Evolutionary conservation across 2,888 invertebrate species (phyloP), one percentile per base, ranked within the genome.

Genomic region (Stictocephala bisonia): DNA sequence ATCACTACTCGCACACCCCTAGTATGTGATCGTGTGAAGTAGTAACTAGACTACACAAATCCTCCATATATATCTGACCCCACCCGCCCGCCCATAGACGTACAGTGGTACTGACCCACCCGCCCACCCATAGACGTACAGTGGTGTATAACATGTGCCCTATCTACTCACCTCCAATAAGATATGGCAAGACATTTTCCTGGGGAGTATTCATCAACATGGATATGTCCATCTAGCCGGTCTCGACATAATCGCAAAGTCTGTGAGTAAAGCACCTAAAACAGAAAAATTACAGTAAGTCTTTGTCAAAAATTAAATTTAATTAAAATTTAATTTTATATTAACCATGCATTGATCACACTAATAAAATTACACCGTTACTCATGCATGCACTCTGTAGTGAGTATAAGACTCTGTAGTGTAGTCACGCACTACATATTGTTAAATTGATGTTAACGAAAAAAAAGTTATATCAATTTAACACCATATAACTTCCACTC

Each of bases 111-210:
- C n/a, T n/a, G n/a, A n/a, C n/a, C n/a, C n/a, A n/a, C n/a, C n/a
- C n/a, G n/a, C n/a, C n/a, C n/a, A n/a, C n/a, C n/a, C n/a, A n/a
- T n/a, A n/a, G n/a, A n/a, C n/a, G n/a, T n/a, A n/a, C n/a, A n/a
- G n/a, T 15, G 9, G n/a, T 9, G 6, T 9, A 35, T 13, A 56
- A 56, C 9, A 56, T 35, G 35, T 35, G 35, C 3, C 20, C 2
- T 51, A n/a, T 22, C 44, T 27, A 78, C 76, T 80, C 83, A 91
- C 91, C 95, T 92, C 97, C 97, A 98, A 85, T 98, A 98, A 0
- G 96, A 96, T n/a, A 98, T 90, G 11, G 94, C 91, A 18, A 98
- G 86, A 82, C 93, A 92, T 79, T 92, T 93, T 18, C 97, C 97
- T 0, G 95, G 93, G 27, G 90, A 87, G 83, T 98, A 98, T 82